These are phyloP conservation scores for Phorcus lineatus DNA, from an alignment of 2,888 invertebrate species.

Conservation along the genomic window DNA sequence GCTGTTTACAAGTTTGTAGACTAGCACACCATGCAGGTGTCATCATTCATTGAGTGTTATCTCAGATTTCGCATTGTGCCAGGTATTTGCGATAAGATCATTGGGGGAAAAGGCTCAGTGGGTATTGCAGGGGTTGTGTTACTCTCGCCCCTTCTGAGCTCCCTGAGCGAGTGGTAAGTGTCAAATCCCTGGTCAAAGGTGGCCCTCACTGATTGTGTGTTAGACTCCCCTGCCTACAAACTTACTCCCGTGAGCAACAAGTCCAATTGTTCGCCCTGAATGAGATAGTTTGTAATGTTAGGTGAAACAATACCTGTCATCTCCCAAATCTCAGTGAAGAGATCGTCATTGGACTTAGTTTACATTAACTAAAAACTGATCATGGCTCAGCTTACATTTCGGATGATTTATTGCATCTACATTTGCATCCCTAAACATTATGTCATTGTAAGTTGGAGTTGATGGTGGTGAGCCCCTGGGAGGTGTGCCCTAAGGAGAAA, in stretches of 20 bases:
- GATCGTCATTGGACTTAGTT: background rate
- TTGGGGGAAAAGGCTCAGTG: background rate
- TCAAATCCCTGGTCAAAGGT: background rate
- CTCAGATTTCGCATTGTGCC: constrained; percentile 5
- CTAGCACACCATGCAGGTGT: background rate
- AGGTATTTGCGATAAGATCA: constrained; percentile 15
- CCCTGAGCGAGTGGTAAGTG: constrained; percentile 7
- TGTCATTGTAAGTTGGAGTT: background rate
- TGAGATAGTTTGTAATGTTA: constrained; percentile 10
- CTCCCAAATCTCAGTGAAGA: background rate
- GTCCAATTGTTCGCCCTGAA: background rate
- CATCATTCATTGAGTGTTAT: background rate
- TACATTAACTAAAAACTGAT: constrained; percentile 1
- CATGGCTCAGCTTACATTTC: background rate
- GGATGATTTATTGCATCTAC: background rate
- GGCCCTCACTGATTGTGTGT: background rate
- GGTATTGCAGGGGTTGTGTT: constrained; percentile 7
- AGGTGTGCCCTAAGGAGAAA: background rate
- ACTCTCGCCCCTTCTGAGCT: background rate
- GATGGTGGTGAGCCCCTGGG: background rate
- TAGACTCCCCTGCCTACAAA: background rate
- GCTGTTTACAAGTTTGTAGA: constrained; percentile 2
- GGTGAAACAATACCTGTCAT: background rate
- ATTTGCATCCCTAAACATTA: background rate
- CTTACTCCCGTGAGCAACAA: background rate